These are phyloP conservation scores for Cryptops parisi DNA, from an alignment of 2,888 invertebrate species.

Conservation along the genomic window DNA sequence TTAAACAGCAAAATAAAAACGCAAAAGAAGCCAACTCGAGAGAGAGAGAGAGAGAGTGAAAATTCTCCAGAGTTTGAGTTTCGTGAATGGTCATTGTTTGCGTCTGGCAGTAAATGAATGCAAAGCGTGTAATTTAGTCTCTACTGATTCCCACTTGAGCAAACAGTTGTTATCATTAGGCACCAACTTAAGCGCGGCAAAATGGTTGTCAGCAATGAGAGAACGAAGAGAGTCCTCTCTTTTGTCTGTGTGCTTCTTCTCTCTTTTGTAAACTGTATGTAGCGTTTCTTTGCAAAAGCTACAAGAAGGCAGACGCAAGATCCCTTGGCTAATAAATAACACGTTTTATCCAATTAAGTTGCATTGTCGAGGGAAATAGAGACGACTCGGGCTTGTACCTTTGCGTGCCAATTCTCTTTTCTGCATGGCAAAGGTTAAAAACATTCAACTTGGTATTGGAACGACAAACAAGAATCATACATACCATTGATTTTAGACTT, in stretches of 20 bases:
- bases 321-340: slow-evolving; percentile 11
- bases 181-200: slow-evolving; percentile 4
- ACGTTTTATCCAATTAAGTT: slow-evolving; percentile 11
- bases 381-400: slow-evolving; percentile 5
- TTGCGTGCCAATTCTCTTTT: slow-evolving; percentile 3
- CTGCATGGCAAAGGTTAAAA: no score
- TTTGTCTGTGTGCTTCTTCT: neutral
- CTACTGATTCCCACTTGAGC: slow-evolving; percentile 5
- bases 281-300: neutral
- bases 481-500: no score
- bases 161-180: slow-evolving; percentile 11
- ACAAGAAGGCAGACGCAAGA: no score
- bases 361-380: slow-evolving; percentile 7
- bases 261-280: neutral
- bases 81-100: neutral
- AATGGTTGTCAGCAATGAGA: neutral
- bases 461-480: no score
- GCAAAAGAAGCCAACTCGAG: no score
- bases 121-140: slow-evolving; percentile 10
- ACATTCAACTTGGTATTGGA: no score
- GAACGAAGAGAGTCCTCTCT: neutral
- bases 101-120: slow-evolving; percentile 9
- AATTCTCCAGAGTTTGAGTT: neutral
- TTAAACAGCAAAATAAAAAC: no score
- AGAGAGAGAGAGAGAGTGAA: neutral